Base-by-base conservation (phyloP, 2,888 invertebrate species). In the Trissoscelio sp. region DNA sequence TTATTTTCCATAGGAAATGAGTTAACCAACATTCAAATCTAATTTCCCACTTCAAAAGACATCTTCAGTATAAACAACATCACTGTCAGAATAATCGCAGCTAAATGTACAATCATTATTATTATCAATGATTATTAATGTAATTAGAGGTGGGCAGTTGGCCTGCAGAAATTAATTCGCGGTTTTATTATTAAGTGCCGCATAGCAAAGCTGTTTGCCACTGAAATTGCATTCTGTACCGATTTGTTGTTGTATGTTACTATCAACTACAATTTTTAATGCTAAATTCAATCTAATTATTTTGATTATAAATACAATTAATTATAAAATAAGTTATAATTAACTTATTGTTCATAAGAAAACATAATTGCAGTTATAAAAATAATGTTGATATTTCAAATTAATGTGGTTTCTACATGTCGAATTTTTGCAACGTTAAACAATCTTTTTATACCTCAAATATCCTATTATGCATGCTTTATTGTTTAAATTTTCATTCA, bases 401-500 rank as follows among this genome's bases (percentile, higher is more conserved):
- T n/a, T n/a, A n/a, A n/a, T n/a, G n/a, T n/a, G n/a, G n/a, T n/a
- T n/a, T n/a, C n/a, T n/a, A n/a, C n/a, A n/a, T 24, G 24, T 24
- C 24, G 24, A 24, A 37, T 2, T 11, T 37, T 37, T 4, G 9
- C n/a, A n/a, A n/a, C n/a, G n/a, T n/a, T n/a, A n/a, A n/a, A n/a
- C n/a, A n/a, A n/a, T n/a, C n/a, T n/a, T n/a, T n/a, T n/a, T n/a
- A n/a, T n/a, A n/a, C n/a, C n/a, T n/a, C n/a, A n/a, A n/a, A n/a
- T n/a, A 37, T 28, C 24, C 28, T 28, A 51, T 28, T 51, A 28
- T 28, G 28, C 12, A 12, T 18, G 7, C 14, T 14, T 55, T 34
- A 34, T 34, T 55, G n/a, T 16, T 16, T 31, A 55, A 34, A 55
- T 16, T 34, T 34, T 55, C 55, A 55, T 55, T 18, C 34, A 4